Conservation (phyloP, 2,888 invertebrate species). For the Maniola hyperantus region DNA sequence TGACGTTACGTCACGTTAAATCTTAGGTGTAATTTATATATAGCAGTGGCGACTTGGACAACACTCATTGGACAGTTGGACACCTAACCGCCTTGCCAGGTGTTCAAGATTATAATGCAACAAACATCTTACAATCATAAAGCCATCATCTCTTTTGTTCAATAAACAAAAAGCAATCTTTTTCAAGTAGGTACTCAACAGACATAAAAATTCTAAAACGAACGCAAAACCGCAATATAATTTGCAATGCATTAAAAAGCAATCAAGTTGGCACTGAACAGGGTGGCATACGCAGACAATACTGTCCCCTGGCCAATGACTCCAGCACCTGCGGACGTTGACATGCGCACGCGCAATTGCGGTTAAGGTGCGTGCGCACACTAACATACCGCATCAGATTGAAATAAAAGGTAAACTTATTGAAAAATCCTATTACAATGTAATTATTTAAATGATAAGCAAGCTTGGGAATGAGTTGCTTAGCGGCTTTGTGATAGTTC, state of each 20-base stretch:
- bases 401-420: too few species aligned
- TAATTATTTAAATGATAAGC: too few species aligned
- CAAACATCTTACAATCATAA: neutral
- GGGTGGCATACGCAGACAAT: conserved; percentile 24
- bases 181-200: conserved; percentile 13
- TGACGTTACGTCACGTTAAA: neutral
- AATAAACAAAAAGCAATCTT: neutral
- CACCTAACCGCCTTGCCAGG: neutral
- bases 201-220: conserved; percentile 23
- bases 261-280: conserved; percentile 33
- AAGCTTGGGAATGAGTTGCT: too few species aligned
- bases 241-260: conserved; percentile 40
- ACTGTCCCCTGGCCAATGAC: conserved; percentile 62
- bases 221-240: conserved; percentile 22
- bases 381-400: neutral
- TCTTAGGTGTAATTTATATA: neutral
- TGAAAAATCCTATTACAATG: too few species aligned
- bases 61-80: neutral
- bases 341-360: conserved; percentile 64
- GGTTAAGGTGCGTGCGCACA: conserved; percentile 15
- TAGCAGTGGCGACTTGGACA: neutral
- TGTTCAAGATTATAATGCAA: neutral
- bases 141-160: neutral
- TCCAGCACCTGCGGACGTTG: conserved; percentile 74
- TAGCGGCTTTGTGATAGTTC: too few species aligned